Evolutionary conservation across 2,113 vertebrate species (phyloP).

Genomic region (Lonchura striata): DNA sequence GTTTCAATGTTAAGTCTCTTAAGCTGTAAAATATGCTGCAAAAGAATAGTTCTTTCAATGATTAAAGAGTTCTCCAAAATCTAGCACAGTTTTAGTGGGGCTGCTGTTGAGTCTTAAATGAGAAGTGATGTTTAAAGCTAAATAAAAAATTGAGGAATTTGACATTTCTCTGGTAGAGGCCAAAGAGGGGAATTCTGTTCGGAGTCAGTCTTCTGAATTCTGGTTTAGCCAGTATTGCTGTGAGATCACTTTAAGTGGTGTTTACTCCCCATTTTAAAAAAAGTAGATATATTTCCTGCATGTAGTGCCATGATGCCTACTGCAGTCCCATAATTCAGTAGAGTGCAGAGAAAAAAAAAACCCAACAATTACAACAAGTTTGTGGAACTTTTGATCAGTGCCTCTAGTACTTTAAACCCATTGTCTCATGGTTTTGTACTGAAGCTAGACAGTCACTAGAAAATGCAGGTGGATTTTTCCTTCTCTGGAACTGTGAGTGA

Average conservation of each 20-base stretch:
- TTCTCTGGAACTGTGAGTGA: not conserved
- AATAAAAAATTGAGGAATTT: not conserved
- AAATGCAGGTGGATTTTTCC: not conserved
- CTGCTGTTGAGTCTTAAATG: not conserved
- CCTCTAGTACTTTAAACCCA: not conserved
- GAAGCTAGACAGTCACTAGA: not conserved
- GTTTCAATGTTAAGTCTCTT: not conserved
- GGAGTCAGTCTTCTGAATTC: not conserved
- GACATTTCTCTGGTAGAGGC: not conserved
- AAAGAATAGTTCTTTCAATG: not conserved
- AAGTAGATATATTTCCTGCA: not conserved
- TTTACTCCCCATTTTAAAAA: not conserved
- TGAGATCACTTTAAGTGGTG: not conserved
- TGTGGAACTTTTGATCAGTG: not conserved
- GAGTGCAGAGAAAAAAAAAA: fast-evolving
- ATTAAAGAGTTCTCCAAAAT: not conserved
- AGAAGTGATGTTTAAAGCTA: not conserved
- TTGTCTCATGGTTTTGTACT: not conserved
- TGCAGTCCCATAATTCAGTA: not conserved
- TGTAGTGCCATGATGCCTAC: not conserved
- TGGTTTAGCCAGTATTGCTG: not conserved
- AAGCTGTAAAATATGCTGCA: not conserved
- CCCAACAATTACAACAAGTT: not conserved
- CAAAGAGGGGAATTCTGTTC: not conserved
- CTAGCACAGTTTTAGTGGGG: not conserved